A percentile compares a stretch with the other conserved stretches of the same genome.
phyloP scores from a whole-genome alignment of 2,797 vertebrate genomes.

The Arremon brunneinucha region DNA sequence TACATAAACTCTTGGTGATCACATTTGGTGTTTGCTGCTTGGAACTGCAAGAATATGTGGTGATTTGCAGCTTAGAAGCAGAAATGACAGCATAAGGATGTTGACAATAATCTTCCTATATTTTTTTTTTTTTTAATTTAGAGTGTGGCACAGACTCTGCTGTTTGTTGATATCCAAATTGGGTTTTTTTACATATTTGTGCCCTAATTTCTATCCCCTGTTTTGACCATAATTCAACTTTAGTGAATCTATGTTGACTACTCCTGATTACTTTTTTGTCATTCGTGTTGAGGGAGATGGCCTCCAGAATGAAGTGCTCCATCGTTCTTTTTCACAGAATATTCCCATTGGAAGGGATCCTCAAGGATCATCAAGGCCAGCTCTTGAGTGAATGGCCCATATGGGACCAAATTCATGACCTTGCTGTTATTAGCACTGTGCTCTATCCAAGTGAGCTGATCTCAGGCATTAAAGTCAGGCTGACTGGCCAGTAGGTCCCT shows the following conservation, averaged over 20 bases:
- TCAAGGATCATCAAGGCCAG: neutral
- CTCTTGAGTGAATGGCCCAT: neutral
- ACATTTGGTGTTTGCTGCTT: neutral
- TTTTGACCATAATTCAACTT: neutral
- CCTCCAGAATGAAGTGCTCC: neutral
- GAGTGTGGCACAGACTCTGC: neutral
- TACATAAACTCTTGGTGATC: neutral
- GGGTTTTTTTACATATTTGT: neutral
- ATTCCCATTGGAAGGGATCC: neutral
- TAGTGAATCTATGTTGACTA: accelerated
- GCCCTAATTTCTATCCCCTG: neutral
- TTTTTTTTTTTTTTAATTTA: neutral
- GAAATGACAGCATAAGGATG: neutral
- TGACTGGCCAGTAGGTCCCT: neutral
- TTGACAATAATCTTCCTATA: neutral
- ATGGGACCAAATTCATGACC: neutral
- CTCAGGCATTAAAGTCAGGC: neutral
- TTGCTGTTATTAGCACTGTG: neutral
- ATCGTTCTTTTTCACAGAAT: neutral
- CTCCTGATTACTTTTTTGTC: neutral
- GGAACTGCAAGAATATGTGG: neutral
- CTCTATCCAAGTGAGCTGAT: neutral
- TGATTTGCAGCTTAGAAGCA: neutral
- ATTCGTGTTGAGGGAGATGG: neutral
- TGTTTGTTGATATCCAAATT: neutral